Percentiles rank a stretch among this genome's conserved stretches.
Conservation (phyloP, 1,140 invertebrate genomes). For the Rhopalosiphum maidis region DNA sequence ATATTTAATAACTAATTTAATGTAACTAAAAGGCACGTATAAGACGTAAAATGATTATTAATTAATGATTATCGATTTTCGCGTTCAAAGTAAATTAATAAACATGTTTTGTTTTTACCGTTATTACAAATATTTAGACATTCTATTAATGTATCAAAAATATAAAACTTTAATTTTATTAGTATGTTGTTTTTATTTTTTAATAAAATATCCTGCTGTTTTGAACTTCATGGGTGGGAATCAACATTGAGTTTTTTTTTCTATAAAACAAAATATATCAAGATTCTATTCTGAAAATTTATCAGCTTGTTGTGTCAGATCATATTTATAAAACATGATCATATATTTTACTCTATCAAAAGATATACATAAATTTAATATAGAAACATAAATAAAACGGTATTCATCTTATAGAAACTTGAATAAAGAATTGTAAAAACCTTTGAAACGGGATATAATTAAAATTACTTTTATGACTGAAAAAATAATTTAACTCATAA, state of each 20-base stretch:
- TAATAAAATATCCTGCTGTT: not conserved
- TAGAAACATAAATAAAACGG: not conserved
- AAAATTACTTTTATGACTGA: not conserved
- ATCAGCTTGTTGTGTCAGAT: not conserved
- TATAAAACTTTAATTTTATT: not conserved
- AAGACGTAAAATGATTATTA: not conserved
- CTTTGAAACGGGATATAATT: not conserved
- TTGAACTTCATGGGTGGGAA: not conserved
- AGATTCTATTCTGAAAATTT: not conserved
- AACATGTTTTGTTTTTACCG: not conserved
- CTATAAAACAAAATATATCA: not conserved
- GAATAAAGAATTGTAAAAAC: not conserved
- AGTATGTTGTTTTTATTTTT: not conserved
- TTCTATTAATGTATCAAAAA: not conserved
- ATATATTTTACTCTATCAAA: not conserved
- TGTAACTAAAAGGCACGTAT: not conserved
- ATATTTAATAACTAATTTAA: not conserved
- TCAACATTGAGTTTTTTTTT: not conserved
- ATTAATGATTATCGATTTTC: not conserved
- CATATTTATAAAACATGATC: not conserved
- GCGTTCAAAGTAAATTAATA: no score
- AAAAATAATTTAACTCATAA: not conserved
- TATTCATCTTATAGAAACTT: not conserved
- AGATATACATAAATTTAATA: not conserved
- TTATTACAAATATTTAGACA: conserved; percentile 6